phyloP scores from a whole-genome alignment of 2,888 invertebrate genomes.

The Nomada flava region DNA sequence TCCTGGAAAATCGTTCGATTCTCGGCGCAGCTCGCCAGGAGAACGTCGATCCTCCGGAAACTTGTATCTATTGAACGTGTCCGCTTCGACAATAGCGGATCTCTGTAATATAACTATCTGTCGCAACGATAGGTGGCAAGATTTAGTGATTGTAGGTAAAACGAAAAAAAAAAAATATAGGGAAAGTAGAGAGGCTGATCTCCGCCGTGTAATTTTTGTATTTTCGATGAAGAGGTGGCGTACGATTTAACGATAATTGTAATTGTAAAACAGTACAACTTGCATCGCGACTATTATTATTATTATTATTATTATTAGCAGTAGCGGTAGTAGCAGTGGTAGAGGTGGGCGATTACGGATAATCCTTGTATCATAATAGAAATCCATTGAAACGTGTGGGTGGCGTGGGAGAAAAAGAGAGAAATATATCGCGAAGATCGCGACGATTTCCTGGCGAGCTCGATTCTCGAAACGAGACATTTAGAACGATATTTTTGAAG shows the following conservation, averaged over 20 bases:
- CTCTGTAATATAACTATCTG: slow-evolving; percentile 56
- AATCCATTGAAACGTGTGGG: neutral
- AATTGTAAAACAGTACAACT: slow-evolving; percentile 67
- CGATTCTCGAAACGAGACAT: neutral
- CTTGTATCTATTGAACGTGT: slow-evolving; percentile 27
- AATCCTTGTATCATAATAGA: slow-evolving; percentile 58
- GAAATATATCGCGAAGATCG: neutral
- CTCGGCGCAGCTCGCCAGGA: slow-evolving; percentile 3
- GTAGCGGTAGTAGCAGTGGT: neutral
- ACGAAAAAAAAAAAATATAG: slow-evolving; percentile 19
- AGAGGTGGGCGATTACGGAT: slow-evolving; percentile 30
- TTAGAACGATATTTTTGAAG: slow-evolving; percentile 48
- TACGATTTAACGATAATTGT: slow-evolving; percentile 43
- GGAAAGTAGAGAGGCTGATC: slow-evolving; percentile 69
- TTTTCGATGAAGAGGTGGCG: slow-evolving; percentile 48
- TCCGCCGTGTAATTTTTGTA: slow-evolving; percentile 74
- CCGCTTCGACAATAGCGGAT: slow-evolving; percentile 1
- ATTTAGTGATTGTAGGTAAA: slow-evolving; percentile 46
- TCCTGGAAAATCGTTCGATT: slow-evolving; percentile 14
- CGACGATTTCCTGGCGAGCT: slow-evolving; percentile 32
- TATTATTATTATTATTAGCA: too few relatives aligned
- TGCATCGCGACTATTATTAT: slow-evolving; percentile 39
- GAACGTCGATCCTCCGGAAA: slow-evolving; percentile 27
- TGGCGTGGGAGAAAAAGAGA: neutral
- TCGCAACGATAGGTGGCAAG: slow-evolving; percentile 35